Evolutionary conservation across 2,888 invertebrate genomes (phyloP), one percentile per base, ranked within the genome.

Genomic region (Agrochola litura): DNA sequence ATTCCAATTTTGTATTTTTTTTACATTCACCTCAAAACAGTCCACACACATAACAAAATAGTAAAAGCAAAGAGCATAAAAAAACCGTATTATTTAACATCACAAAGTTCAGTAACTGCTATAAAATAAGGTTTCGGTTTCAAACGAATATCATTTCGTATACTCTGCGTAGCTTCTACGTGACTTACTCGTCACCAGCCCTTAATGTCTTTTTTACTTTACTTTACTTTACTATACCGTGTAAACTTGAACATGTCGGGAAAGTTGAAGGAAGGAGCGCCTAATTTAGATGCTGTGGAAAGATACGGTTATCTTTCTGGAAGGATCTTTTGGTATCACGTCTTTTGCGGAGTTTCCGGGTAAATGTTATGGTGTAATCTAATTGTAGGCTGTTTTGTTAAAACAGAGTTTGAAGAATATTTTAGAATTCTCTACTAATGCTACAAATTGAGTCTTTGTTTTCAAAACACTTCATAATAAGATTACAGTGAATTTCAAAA

Each of bases 121-220:
- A 70, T 79, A 74, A 84, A 82, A 86, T 76, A 78, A 22, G 70
- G 72, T 70, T 82, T 80, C 12, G n/a, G 37, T 82, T 78, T 86
- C 73, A 80, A 73, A 70, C 64, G 66, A 82, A 78, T 71, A 73
- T 75, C 49, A 72, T 77, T 67, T 67, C 22, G 43, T 73, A 66
- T 49, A 69, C 19, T 6, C 37, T 14, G 30, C 70, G 72, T 22
- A 46, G 49, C 58, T 61, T 25, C 60, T 76, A 84, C 84, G 79
- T 84, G 82, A 73, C 79, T 76, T 37, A 64, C 66, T 69, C 58
- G 63, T 58, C 79, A 70, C 61, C 61, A 49, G 60, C 12, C 46
- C 58, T 76, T 79, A 71, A 71, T 90, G 77, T 65, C 58, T 65
- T 78, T 80, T 83, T 80, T 79, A 76, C 58, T 71, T 72, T 74